These are phyloP conservation scores for Chelonus formosanus DNA, from an alignment of 2,888 invertebrate genomes.

Conservation along the genomic window DNA sequence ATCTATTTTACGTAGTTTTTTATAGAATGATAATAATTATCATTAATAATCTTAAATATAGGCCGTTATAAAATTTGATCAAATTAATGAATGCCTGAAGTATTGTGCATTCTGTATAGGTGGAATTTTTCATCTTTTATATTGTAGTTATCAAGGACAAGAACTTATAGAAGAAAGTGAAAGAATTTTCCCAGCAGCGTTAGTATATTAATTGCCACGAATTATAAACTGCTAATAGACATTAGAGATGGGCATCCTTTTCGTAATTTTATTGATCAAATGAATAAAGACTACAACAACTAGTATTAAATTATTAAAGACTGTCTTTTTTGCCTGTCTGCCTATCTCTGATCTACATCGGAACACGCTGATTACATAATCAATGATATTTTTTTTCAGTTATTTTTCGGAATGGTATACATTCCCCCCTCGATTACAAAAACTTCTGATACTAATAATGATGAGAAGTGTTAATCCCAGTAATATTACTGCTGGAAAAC, in stretches of 20 bases:
- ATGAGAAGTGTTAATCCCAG: slow-evolving; percentile 29
- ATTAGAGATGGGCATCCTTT: too few relatives aligned
- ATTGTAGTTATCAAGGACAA: slow-evolving; percentile 35
- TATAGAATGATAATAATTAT: too few relatives aligned
- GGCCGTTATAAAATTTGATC: slow-evolving; percentile 34
- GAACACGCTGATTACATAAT: neutral
- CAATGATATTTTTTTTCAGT: slow-evolving; percentile 4
- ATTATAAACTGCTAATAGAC: too few relatives aligned
- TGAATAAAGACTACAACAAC: too few relatives aligned
- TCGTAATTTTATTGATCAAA: too few relatives aligned
- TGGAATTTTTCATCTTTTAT: slow-evolving; percentile 34
- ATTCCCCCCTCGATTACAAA: slow-evolving; percentile 17
- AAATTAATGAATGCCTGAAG: slow-evolving; percentile 31
- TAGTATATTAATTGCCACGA: too few relatives aligned
- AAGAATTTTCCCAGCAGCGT: slow-evolving; percentile 31
- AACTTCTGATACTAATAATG: slow-evolving; percentile 29
- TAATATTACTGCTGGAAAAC: slow-evolving; percentile 35
- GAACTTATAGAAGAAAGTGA: slow-evolving; percentile 36
- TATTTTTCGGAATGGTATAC: slow-evolving; percentile 28
- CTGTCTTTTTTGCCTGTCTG: too few relatives aligned
- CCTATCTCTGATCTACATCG: slow-evolving; percentile 9
- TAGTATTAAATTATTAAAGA: too few relatives aligned
- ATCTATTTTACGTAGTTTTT: too few relatives aligned
- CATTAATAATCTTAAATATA: neutral
- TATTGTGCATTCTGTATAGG: slow-evolving; percentile 33